Evolutionary conservation across 2,113 vertebrate genomes (phyloP), one percentile per base, ranked within the genome.

Genomic region (Apus apus): DNA sequence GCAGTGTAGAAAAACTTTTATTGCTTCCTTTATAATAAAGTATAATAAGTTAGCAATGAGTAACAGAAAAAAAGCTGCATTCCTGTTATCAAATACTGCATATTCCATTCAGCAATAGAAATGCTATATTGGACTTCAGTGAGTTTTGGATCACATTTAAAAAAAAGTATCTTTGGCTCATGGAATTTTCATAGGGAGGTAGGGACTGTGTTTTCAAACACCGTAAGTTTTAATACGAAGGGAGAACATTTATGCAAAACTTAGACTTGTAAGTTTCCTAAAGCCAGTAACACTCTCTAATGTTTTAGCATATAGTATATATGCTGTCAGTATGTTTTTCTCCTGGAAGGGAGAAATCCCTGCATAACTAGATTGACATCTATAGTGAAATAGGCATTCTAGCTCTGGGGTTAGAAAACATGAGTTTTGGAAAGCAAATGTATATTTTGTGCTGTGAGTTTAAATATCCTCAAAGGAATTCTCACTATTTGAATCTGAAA

Each of bases 381-480:
- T 77, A 23, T 29, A 88, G 68, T 46, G 72, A 86, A 95, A 90
- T 36, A 85, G 73, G 3, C 75, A 82, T 76, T 93, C 72, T 79
- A 60, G 29, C 86, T 91, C 61, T 90, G 34, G 22, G 67, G 80
- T 93, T 95, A 83, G 85, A 96, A 93, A 95, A 23, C 65, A 74
- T 26, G 87, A 73, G 64, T 82, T 94, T 91, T 19, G 71, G 73
- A 67, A 95, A 94, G 70, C 16, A 79, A 94, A 89, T 82, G 68
- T 86, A 73, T 87, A 78, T 77, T 90, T 95, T 90, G 40, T 65
- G 38, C 71, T 83, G 65, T 76, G 66, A 51, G 80, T 89, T 96
- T 96, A 91, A 93, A 94, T 95, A 95, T 71, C 87, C 93, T 97
- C 94, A 89, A 87, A 97, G 96, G 93, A 94, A 94, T 96, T 93